Conservation (phyloP, 2,113 vertebrate species). For the Halichoerus grypus region DNA sequence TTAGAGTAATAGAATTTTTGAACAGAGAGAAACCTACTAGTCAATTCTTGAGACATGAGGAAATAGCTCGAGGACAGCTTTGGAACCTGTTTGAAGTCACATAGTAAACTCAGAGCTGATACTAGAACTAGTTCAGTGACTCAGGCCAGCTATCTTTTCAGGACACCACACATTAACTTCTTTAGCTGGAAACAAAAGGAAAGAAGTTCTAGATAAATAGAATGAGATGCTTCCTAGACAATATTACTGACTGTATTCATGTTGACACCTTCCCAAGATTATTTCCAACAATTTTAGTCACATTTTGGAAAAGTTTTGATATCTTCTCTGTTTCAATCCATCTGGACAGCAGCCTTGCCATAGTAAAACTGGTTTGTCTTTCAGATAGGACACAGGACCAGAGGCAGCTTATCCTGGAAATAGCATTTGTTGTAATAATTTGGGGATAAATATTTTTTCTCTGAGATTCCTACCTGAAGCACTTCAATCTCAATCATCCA, state of each 20-base stretch:
- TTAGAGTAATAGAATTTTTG: neutral
- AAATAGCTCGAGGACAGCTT: neutral
- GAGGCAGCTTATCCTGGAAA: neutral
- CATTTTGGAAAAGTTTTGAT: neutral
- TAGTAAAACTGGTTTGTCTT: neutral
- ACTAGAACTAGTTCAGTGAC: neutral
- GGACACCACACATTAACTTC: fast-evolving
- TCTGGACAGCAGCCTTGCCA: neutral
- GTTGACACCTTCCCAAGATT: constrained; percentile 36
- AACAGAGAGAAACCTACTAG: neutral
- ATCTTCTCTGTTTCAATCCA: neutral
- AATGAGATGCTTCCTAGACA: neutral
- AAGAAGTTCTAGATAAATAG: neutral
- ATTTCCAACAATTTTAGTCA: neutral
- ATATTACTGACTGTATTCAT: neutral
- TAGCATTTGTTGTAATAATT: constrained; percentile 8
- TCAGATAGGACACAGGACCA: neutral
- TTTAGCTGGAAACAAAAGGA: neutral
- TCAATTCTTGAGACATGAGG: neutral
- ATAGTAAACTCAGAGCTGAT: neutral
- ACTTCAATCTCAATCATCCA: neutral
- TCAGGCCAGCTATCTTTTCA: fast-evolving
- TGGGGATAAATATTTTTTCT: neutral
- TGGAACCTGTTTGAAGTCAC: neutral
- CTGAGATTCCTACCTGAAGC: neutral